phyloP scores from a whole-genome alignment of 2,797 vertebrate species.

The Melanotaenia boesemani region DNA sequence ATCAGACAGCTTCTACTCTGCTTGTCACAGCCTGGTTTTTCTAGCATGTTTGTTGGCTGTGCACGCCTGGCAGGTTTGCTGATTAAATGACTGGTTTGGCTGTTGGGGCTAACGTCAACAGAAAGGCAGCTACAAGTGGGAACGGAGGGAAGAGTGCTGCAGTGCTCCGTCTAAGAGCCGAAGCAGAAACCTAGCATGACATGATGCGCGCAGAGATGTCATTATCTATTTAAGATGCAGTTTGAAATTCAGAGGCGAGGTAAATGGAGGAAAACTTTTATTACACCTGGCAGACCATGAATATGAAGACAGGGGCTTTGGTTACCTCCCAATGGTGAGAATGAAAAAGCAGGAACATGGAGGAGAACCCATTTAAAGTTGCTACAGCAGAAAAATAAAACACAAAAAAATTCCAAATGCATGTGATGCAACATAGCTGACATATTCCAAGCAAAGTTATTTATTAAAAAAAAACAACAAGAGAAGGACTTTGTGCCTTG shows the following conservation, averaged over 20 bases:
- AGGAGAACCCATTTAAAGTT: neutral
- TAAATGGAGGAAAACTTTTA: constrained; percentile 35
- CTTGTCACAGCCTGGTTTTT: constrained; percentile 10
- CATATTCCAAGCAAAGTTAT: constrained; percentile 34
- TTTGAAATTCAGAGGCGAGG: constrained; percentile 20
- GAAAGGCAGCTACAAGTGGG: constrained; percentile 25
- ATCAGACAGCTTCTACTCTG: constrained; percentile 26
- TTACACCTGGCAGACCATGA: constrained; percentile 25
- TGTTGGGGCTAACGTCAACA: constrained; percentile 1
- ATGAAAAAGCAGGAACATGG: constrained; percentile 8
- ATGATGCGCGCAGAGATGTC: constrained; percentile 41
- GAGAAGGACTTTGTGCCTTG: constrained; percentile 48
- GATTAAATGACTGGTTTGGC: constrained; percentile 42
- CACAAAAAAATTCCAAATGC: constrained; percentile 5
- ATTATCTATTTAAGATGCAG: constrained; percentile 48
- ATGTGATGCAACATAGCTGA: constrained; percentile 26
- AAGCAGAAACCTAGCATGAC: constrained; percentile 52
- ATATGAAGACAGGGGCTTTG: constrained; percentile 36
- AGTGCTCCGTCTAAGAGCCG: constrained; percentile 17
- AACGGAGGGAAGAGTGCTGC: constrained; percentile 10
- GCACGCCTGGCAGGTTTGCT: constrained; percentile 13
- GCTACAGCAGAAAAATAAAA: neutral
- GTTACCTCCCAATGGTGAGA: constrained; percentile 16
- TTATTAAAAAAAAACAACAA: constrained; percentile 39
- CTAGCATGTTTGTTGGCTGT: constrained; percentile 14